Conservation (phyloP, 2,888 invertebrate genomes). For the Halocaridina rubra region DNA sequence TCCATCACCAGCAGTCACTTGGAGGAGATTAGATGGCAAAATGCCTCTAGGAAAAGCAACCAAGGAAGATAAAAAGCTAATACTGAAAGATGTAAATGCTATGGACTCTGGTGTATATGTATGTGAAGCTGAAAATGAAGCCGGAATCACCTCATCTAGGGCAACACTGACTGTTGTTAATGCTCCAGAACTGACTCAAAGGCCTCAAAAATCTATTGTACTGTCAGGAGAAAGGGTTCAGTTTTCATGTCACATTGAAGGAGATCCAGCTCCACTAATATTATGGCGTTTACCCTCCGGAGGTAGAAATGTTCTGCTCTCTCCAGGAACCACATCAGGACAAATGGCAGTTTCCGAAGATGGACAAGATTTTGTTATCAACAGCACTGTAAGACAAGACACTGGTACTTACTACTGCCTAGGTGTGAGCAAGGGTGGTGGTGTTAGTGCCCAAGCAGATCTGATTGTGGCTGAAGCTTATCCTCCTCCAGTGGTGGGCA, state of each 20-base stretch:
- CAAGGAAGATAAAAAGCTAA: conserved; percentile 78
- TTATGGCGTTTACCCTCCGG: conserved; percentile 77
- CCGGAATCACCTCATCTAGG: conserved; percentile 85
- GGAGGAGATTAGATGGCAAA: conserved; percentile 75
- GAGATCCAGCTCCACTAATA: conserved; percentile 89
- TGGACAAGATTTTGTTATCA: conserved; percentile 84
- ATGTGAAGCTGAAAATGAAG: conserved; percentile 89
- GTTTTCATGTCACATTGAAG: conserved; percentile 89
- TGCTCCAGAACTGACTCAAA: conserved; percentile 83
- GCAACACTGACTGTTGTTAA: conserved; percentile 83
- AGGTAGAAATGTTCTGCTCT: conserved; percentile 10
- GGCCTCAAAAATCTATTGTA: conserved; percentile 87
- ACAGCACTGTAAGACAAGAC: conserved; percentile 83
- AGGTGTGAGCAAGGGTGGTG: conserved; percentile 90
- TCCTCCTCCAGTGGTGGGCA: conserved; percentile 87
- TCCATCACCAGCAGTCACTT: conserved; percentile 38
- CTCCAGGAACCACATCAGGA: conserved; percentile 27
- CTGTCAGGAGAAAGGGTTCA: conserved; percentile 85
- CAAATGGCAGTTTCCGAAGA: conserved; percentile 67
- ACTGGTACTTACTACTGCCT: conserved; percentile 90
- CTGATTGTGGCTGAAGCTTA: conserved; percentile 79
- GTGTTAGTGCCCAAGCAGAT: conserved; percentile 85
- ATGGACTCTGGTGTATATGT: conserved; percentile 89
- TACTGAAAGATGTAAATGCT: conserved; percentile 84
- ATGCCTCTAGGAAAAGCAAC: conserved; percentile 81